Conservation (phyloP, 1,140 invertebrate genomes). For the Heliconius hewitsoni region DNA sequence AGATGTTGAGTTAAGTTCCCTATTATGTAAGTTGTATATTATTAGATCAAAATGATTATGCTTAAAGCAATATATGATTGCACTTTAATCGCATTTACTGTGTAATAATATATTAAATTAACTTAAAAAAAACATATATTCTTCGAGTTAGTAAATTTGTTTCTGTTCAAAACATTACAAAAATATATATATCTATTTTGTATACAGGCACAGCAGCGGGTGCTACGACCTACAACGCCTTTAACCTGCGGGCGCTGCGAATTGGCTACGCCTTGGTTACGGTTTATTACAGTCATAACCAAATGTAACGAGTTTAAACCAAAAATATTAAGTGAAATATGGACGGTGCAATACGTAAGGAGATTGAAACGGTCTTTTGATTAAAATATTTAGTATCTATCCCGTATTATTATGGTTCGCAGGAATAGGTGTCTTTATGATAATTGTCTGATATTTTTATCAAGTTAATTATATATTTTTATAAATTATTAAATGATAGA, state of each 20-base stretch:
- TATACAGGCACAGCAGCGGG: not conserved
- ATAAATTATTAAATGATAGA: too few species aligned
- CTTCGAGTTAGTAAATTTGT: too few species aligned
- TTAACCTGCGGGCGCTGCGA: not conserved
- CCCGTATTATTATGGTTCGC: not conserved
- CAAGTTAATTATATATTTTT: not conserved
- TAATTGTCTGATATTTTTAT: not conserved
- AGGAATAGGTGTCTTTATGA: not conserved
- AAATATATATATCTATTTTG: not conserved
- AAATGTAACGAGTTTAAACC: not conserved
- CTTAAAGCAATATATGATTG: too few species aligned
- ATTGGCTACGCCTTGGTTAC: not conserved
- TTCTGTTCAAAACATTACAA: not conserved
- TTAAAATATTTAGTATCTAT: slow-evolving; percentile 4
- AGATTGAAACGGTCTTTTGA: not conserved
- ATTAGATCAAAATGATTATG: too few species aligned
- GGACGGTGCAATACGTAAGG: not conserved
- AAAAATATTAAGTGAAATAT: not conserved
- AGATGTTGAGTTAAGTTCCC: too few species aligned
- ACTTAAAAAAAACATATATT: too few species aligned
- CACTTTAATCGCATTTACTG: too few species aligned
- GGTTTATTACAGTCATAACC: not conserved
- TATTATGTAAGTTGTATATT: too few species aligned
- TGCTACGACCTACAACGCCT: not conserved
- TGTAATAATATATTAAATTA: too few species aligned